Base-by-base conservation (phyloP, 2,888 invertebrate species). In the Daptonema setosum region DNA sequence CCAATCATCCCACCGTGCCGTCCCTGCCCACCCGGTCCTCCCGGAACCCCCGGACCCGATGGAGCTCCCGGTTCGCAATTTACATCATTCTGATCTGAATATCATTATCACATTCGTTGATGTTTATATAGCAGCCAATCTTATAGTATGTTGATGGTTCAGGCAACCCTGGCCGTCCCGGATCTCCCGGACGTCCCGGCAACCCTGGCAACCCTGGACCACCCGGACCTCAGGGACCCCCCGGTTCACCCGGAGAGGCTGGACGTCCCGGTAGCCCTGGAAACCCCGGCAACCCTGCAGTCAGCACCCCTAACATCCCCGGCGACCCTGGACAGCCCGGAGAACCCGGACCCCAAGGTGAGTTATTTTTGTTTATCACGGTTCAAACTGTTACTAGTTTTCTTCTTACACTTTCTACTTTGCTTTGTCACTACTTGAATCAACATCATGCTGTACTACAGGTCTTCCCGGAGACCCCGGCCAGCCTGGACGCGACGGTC, bases 261-360 rank as follows among this genome's bases (percentile, higher is more conserved):
- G 54, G 54, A 3, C 35, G 45, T 45, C 28, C 25, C 35, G 54
- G 53, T 5, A 28, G 64, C 30, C 60, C 66, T 22, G 68, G 68
- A 60, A 67, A 68, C 51, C 65, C 64, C 25, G 68, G 68, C 59
- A 57, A 67, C 54, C 68, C 68, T 0, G 68, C 69, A 28, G 65
- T 67, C 59, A 67, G 66, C 22, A 68, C 67, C 1, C 68, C 68
- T 3, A 65, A 66, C 5, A 57, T 66, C 22, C 68, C 68, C 50
- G 67, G 68, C 61, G 66, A 67, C 58, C 61, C 64, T 41, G 68
- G 68, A 60, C 61, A 63, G 35, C 63, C 65, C 50, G 67, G 68
- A 61, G 66, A 67, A 58, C 61, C 64, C 41, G 65, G 64, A 47
- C 28, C 56, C 22, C 22, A 17, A 8, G 45, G 45, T 45, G 22